These are phyloP conservation scores for Spatulosminthurus flaviceps DNA, from an alignment of 2,888 invertebrate species.

Conservation along the genomic window DNA sequence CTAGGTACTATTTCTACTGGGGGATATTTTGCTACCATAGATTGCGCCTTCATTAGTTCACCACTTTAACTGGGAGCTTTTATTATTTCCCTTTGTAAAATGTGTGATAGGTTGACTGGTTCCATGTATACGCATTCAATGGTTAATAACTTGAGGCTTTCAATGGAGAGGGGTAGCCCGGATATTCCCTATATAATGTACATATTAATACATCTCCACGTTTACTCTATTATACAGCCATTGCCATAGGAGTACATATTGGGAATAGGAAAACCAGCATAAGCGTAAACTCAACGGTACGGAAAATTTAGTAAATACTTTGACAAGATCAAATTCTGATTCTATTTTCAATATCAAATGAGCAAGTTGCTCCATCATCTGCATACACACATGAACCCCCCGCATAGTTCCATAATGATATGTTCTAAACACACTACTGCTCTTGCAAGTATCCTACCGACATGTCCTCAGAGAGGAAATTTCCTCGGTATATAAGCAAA, in stretches of 20 bases:
- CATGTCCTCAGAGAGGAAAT: too few relatives aligned
- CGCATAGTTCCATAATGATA: too few relatives aligned
- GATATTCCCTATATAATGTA: too few relatives aligned
- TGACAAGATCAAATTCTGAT: constrained; percentile 27
- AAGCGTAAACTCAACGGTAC: not conserved
- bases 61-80: not conserved
- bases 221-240: not conserved
- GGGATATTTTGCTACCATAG: not conserved
- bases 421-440: too few relatives aligned
- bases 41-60: constrained; percentile 8
- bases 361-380: too few relatives aligned
- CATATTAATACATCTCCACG: too few relatives aligned
- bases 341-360: constrained; percentile 12
- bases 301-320: constrained; percentile 24
- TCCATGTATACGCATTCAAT: constrained; percentile 1
- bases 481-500: too few relatives aligned
- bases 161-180: not conserved
- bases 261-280: too few relatives aligned
- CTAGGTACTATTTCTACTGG: too few relatives aligned
- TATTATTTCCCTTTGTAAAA: constrained; percentile 18
- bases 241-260: not conserved
- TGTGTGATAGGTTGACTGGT: constrained; percentile 18
- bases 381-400: too few relatives aligned
- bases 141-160: not conserved
- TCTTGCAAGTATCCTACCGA: too few relatives aligned